Evolutionary conservation across 2,113 vertebrate species (phyloP), one percentile per base, ranked within the genome.

Genomic region (Sylvicapra grimmia): DNA sequence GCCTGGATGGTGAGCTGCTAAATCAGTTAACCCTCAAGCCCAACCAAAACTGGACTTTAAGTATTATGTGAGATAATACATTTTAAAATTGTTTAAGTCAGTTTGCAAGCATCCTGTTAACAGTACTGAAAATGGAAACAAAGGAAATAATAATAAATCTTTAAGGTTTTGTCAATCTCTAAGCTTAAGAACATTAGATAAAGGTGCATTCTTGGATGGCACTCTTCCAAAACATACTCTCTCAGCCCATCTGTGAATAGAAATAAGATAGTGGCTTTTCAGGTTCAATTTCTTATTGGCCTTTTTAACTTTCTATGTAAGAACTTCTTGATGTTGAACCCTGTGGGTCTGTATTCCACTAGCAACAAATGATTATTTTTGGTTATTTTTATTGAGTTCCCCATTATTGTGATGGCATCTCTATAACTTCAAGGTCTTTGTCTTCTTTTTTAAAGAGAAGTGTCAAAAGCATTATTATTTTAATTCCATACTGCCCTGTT

Each of bases 111-210:
- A 94, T 75, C 8, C 68, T 83, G 16, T 15, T 75, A 90, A 85
- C 16, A 80, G 14, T 72, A 93, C 47, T 89, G n/a, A 92, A 79
- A 86, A 58, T 92, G n/a, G 27, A 87, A 75, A 53, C 51, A 94
- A 96, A 75, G 47, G 49, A 97, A 95, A 92, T 93, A 65, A 86
- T 85, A 63, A 59, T 95, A 18, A 72, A 90, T 85, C 15, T 63
- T 96, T 92, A 95, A 93, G 80, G 27, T 90, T 31, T 86, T 83
- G 13, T 59, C 90, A 51, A 65, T 83, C 82, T 84, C 79, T 29
- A 92, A 97, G 25, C 25, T 90, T 59, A 84, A 90, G 44, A 51
- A 90, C 19, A n/a, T 92, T 56, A 63, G 18, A 72, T 51, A 86
- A 86, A 83, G 58, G 61, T n/a, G 72, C 25, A 80, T 79, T 87